Conservation (phyloP, 2,797 vertebrate species). For the Neopelma chrysocephalum region DNA sequence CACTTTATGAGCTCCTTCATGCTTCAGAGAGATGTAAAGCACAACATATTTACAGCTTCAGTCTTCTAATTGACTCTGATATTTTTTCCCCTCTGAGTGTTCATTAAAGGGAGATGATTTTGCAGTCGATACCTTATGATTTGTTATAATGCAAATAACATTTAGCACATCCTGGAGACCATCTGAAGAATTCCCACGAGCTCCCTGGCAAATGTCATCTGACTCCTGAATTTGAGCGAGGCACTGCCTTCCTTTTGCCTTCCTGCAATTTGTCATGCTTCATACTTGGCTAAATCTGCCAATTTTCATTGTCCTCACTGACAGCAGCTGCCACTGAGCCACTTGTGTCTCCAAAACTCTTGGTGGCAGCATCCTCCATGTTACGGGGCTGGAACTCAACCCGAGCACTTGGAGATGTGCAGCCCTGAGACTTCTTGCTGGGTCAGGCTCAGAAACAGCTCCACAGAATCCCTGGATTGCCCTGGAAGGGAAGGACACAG, state of each 20-base stretch:
- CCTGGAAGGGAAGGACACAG: neutral
- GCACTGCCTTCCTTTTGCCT: constrained; percentile 47
- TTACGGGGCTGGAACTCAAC: neutral
- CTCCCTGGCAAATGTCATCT: constrained; percentile 65
- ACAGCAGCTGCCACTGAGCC: constrained; percentile 42
- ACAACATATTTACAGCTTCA: neutral
- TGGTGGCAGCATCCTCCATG: constrained; percentile 69
- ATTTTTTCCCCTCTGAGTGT: neutral
- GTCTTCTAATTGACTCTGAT: constrained; percentile 27
- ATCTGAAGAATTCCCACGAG: constrained; percentile 63
- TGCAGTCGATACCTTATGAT: constrained; percentile 34
- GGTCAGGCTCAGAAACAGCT: neutral
- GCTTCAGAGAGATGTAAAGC: neutral
- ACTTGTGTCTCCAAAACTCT: constrained; percentile 51
- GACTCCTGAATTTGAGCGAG: constrained; percentile 6
- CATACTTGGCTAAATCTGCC: constrained; percentile 62
- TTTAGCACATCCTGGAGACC: constrained; percentile 57
- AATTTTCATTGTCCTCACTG: constrained; percentile 61
- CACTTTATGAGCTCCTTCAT: neutral
- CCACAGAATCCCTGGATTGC: neutral
- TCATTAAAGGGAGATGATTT: constrained; percentile 58
- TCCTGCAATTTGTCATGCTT: constrained; percentile 68
- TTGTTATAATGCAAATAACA: constrained; percentile 45
- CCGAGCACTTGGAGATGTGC: neutral
- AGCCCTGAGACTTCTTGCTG: neutral